Conservation (phyloP, 1,140 invertebrate species). For the Chymomyza costata region DNA sequence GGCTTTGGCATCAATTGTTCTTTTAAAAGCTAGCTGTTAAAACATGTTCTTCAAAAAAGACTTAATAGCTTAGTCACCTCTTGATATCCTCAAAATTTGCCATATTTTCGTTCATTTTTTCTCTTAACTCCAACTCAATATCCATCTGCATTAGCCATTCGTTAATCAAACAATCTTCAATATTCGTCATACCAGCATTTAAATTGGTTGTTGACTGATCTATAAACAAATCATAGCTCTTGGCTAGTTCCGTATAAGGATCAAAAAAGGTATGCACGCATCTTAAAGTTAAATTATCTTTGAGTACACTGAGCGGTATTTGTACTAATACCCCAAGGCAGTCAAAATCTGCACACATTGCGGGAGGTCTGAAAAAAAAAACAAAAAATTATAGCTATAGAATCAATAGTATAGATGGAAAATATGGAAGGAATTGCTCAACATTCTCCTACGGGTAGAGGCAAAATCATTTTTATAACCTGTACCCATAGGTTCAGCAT, state of each 20-base stretch:
- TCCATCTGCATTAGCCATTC: constrained; percentile 50
- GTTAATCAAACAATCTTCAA: constrained; percentile 41
- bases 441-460: too few relatives aligned
- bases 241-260: constrained; percentile 44
- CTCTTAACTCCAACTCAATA: constrained; percentile 33
- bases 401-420: not conserved
- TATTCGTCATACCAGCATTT: constrained; percentile 44
- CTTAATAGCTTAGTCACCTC: constrained; percentile 15
- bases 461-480: too few relatives aligned
- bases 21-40: not conserved
- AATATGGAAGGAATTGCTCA: too few relatives aligned
- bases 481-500: too few relatives aligned
- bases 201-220: constrained; percentile 1
- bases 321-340: constrained; percentile 32
- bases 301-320: constrained; percentile 43
- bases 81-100: constrained; percentile 21
- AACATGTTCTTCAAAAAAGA: too few relatives aligned
- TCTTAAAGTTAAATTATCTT: constrained; percentile 47
- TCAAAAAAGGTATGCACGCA: constrained; percentile 55
- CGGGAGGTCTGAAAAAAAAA: constrained; percentile 29
- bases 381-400: too few relatives aligned
- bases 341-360: constrained; percentile 35
- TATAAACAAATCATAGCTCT: constrained; percentile 19
- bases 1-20: not conserved
- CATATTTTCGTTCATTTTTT: constrained; percentile 20